Evolutionary conservation across 1,140 invertebrate genomes (phyloP), one percentile per base, ranked within the genome.

Genomic region (Acromyrmex echinatior): DNA sequence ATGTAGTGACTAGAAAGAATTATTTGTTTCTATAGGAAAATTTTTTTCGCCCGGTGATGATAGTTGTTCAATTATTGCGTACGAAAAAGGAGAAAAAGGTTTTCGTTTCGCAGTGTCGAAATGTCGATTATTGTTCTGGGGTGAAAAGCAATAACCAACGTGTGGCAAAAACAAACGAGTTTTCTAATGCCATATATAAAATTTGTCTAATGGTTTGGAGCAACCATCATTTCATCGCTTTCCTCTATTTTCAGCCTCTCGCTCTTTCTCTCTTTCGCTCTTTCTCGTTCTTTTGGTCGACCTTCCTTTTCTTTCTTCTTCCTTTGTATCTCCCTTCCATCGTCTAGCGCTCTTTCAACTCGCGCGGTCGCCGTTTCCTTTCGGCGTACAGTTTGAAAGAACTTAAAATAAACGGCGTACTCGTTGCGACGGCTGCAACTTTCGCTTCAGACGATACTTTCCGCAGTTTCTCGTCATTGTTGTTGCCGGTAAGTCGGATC

Each of bases 181-280:
- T 91, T 88, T 86, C 74, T 85, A 58, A 31, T 65, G 91, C 90
- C 93, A 94, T 94, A 94, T 93, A 94, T 94, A 94, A 94, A 94
- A 94, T 94, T 94, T 94, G 93, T 94, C 93, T 94, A 94, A 94
- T 94, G 93, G 93, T 87, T 93, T 86, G 93, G 85, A 92, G 85
- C 45, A 66, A 66, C 56, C 65, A 65, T 73, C 60, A 71, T 66
- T 62, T 49, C 74, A 66, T 45, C 63, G 60, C 77, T 91, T 88
- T 87, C 65, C 76, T 88, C 88, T 90, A 90, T 91, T 92, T 92
- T 63, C 87, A 90, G 81, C 60, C 65, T 65, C 58, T 71, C 70
- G 60, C 70, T 77, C 62, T 63, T 65, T 25, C 10, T 53, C 12
- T 31, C 39, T 35, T 53, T 45, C 9, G 88, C 31, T 7, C 56